Evolutionary conservation across 2,888 invertebrate genomes (phyloP).

Genomic region (Apoda limacodes): DNA sequence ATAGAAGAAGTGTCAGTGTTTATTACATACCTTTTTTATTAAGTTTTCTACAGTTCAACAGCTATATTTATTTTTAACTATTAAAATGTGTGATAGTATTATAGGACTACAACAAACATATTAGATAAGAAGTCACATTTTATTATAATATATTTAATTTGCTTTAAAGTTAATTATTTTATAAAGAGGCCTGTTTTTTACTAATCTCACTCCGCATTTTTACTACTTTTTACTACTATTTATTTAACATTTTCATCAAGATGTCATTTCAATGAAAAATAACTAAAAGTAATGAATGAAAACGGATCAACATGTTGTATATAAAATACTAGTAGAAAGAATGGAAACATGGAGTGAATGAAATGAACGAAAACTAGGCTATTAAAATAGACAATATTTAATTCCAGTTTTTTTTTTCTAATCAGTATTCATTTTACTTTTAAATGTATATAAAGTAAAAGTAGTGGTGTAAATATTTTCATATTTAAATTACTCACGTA

Average conservation of each 20-base stretch:
- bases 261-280: no score
- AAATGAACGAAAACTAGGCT: not conserved
- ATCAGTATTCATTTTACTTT: slow-evolving; percentile 46
- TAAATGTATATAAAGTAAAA: slow-evolving; percentile 29
- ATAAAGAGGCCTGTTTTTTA: slow-evolving; percentile 1
- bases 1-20: slow-evolving; percentile 5
- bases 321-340: slow-evolving; percentile 4
- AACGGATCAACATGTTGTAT: no score
- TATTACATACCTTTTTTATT: not conserved
- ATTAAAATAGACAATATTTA: slow-evolving; percentile 8
- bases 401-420: slow-evolving; percentile 33
- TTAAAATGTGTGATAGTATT: slow-evolving; percentile 43
- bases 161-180: slow-evolving; percentile 14
- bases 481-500: slow-evolving; percentile 39
- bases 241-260: slow-evolving; percentile 12
- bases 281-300: no score
- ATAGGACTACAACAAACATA: slow-evolving; percentile 21
- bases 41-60: not conserved
- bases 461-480: slow-evolving; percentile 41
- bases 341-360: not conserved
- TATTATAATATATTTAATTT: slow-evolving; percentile 26
- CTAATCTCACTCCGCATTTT: slow-evolving; percentile 10
- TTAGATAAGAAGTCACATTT: slow-evolving; percentile 19
- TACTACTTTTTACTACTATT: slow-evolving; percentile 13
- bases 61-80: slow-evolving; percentile 20